Conservation (phyloP, 2,113 vertebrate species). For the Platichthys stellatus region DNA sequence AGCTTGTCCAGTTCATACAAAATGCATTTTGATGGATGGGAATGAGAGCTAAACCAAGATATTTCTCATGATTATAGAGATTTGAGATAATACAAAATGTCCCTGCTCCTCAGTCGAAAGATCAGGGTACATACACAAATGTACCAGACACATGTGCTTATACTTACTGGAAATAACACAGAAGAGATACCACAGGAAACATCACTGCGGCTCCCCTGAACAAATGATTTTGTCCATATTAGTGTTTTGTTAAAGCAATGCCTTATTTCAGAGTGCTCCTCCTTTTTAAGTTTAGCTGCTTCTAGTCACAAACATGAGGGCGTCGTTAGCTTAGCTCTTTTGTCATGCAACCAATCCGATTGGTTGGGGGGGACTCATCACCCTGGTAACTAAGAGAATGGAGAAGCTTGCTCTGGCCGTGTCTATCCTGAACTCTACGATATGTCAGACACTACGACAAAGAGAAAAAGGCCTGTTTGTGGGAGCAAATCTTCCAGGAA, state of each 20-base stretch:
- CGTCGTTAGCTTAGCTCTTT: not conserved
- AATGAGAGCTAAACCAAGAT: slow-evolving; percentile 14
- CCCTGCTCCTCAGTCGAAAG: not conserved
- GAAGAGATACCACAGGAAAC: not conserved
- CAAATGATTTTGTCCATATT: not conserved
- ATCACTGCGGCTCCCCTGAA: not conserved
- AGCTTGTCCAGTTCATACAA: slow-evolving; percentile 42
- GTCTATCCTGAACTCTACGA: not conserved
- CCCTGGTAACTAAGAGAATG: too few species aligned
- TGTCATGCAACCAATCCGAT: not conserved
- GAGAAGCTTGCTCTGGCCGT: not conserved
- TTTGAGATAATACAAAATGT: slow-evolving; percentile 25
- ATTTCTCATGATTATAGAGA: slow-evolving; percentile 38
- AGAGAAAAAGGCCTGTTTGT: not conserved
- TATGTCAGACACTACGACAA: not conserved
- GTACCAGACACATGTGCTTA: not conserved
- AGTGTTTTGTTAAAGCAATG: too few species aligned
- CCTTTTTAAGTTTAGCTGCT: not conserved
- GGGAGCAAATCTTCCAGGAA: not conserved
- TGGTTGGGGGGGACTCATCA: too few species aligned
- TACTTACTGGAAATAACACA: not conserved
- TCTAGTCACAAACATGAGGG: too few species aligned
- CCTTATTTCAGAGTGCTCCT: not conserved
- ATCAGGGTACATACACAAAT: slow-evolving; percentile 1
- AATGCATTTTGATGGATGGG: slow-evolving; percentile 49